phyloP scores from a whole-genome alignment of 2,888 invertebrate genomes.

The Acanthoscelides obtectus region DNA sequence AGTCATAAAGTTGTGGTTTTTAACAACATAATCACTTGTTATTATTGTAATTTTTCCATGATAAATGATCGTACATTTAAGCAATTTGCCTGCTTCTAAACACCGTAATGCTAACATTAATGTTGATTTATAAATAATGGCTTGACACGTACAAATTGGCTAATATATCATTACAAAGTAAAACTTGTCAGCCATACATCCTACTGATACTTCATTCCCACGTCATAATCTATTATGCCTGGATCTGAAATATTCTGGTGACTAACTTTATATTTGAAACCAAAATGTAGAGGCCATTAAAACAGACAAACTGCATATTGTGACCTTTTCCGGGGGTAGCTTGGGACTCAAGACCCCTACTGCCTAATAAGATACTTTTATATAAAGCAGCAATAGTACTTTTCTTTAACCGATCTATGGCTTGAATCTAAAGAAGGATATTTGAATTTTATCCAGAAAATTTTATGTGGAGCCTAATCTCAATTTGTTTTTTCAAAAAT shows the following conservation, averaged over 20 bases:
- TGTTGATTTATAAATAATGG: background rate
- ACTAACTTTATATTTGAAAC: background rate
- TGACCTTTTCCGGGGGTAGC: too few relatives aligned
- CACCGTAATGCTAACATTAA: background rate
- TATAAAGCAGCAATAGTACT: too few relatives aligned
- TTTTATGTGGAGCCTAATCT: too few relatives aligned
- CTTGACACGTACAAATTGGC: background rate
- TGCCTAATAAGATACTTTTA: too few relatives aligned
- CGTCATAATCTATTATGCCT: background rate
- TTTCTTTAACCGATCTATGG: too few relatives aligned
- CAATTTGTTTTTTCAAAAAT: too few relatives aligned
- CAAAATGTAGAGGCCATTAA: background rate
- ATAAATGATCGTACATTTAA: background rate
- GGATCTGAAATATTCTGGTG: background rate
- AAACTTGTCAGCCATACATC: background rate
- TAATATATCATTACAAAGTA: background rate
- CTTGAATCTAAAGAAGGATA: too few relatives aligned
- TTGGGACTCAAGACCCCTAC: too few relatives aligned
- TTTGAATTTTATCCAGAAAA: too few relatives aligned
- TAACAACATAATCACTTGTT: background rate
- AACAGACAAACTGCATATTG: background rate
- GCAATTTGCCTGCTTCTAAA: background rate
- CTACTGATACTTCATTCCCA: background rate
- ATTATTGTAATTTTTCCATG: background rate
- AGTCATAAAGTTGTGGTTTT: background rate